Evolutionary conservation across 2,888 invertebrate species (phyloP), one percentile per base, ranked within the genome.

Genomic region (Gerosis bhagava): DNA sequence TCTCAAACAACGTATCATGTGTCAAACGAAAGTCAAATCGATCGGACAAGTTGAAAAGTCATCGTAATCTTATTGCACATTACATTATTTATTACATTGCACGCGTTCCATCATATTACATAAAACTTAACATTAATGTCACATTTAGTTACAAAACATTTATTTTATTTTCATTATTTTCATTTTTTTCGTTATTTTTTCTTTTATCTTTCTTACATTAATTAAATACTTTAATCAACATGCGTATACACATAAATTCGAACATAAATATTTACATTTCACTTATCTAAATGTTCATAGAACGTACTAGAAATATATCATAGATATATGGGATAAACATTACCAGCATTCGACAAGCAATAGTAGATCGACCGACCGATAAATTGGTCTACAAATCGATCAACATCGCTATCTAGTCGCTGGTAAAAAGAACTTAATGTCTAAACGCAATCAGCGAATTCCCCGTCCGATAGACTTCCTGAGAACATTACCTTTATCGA

Each of bases 261-360:
- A 43, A 50, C 50, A 41, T 24, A 49, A 43, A 50, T 73, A 77
- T 82, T 74, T 83, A 86, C 80, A 84, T 51, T 58, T 75, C 86
- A 28, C 74, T 78, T 76, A 71, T 35, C 78, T 86, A 86, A 73
- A 77, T 81, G 97, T 97, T 97, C 97, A 97, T 94, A 96, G 97
- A 97, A 97, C 97, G 94, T 97, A 97, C 96, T 91, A 91, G 89
- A 92, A 93, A 96, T 96, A 97, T 97, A 97, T 97, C 97, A 97
- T 96, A 95, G 97, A 97, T 97, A 97, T 97, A 97, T 97, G 95
- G 95, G 95, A 94, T 93, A 94, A 95, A 92, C 92, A 92, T 93
- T 93, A 94, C 94, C 91, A 90, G 89, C 88, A 90, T 86, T 86
- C 83, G 66, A 75, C 75, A 62, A 55, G 57, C 73, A 50, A 60